A percentile compares a stretch with the other conserved stretches of the same genome.
Evolutionary conservation across 2,888 invertebrate species (phyloP).

Genomic region (Nemoura dubitans): DNA sequence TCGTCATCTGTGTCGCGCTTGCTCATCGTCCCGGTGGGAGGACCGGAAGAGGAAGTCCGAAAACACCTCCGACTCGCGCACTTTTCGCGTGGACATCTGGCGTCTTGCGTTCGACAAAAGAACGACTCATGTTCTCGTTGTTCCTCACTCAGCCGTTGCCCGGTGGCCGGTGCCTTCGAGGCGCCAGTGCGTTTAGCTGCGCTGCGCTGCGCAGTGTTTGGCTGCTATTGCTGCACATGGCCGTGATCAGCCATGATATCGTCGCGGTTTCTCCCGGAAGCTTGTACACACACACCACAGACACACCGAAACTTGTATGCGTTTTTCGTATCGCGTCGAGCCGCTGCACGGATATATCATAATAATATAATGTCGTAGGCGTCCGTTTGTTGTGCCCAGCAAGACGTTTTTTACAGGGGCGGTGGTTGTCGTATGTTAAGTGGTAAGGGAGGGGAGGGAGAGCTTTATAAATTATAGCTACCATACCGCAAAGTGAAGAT

Average conservation of each 20-base stretch:
- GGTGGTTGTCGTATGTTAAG: too few species aligned
- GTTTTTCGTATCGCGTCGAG: too few species aligned
- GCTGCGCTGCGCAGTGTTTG: neutral
- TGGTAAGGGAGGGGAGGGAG: too few species aligned
- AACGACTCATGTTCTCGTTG: neutral
- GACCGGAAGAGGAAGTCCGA: neutral
- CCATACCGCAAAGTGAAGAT: too few species aligned
- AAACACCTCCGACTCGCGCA: neutral
- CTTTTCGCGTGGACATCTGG: slow-evolving; percentile 12
- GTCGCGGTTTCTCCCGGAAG: neutral
- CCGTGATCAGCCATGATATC: neutral
- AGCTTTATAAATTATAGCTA: too few species aligned
- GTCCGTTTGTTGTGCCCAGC: too few species aligned
- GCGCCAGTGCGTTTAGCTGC: neutral
- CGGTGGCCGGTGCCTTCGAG: neutral
- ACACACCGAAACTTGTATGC: neutral
- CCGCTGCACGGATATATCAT: neutral
- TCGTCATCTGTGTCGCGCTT: neutral
- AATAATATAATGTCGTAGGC: too few species aligned
- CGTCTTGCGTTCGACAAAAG: neutral
- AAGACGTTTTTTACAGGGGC: too few species aligned
- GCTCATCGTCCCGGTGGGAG: neutral
- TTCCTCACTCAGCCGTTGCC: neutral
- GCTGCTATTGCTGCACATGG: neutral
- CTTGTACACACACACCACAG: neutral